Evolutionary conservation across 2,113 vertebrate species (phyloP).

Genomic region (Chaetodon trifascialis): DNA sequence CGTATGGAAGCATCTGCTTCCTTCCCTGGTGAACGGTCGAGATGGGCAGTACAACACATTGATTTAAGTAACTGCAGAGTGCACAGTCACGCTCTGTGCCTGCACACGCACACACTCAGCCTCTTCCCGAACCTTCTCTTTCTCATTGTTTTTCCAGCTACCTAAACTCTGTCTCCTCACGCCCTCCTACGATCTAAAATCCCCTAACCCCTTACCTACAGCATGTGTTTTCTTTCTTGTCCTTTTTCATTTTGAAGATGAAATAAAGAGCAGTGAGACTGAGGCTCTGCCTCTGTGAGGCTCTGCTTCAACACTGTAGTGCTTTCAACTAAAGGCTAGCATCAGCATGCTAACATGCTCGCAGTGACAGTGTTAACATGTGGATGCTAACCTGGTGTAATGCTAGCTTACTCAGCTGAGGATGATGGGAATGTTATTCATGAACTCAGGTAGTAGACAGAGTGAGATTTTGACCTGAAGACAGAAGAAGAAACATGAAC

Average conservation of each 20-base stretch:
- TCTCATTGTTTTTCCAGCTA: slow-evolving; percentile 22
- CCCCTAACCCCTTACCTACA: not conserved
- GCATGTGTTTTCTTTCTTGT: not conserved
- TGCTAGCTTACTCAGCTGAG: no score
- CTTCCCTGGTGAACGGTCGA: not conserved
- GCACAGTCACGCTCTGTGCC: slow-evolving; percentile 65
- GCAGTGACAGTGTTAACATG: no score
- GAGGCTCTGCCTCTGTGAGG: no score
- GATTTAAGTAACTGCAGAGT: slow-evolving; percentile 68
- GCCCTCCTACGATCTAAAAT: not conserved
- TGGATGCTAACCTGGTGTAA: no score
- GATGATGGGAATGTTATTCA: no score
- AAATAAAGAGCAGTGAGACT: not conserved
- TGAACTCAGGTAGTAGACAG: no score
- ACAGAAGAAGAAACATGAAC: no score
- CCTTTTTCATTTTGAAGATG: not conserved
- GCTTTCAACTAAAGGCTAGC: not conserved
- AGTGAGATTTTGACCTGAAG: no score
- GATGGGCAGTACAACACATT: slow-evolving; percentile 49
- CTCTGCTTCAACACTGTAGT: no score
- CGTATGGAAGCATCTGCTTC: slow-evolving; percentile 14
- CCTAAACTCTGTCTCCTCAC: not conserved
- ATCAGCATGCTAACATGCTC: not conserved
- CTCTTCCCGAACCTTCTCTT: not conserved
- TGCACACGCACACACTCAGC: slow-evolving; percentile 23